Base-by-base conservation (phyloP, 2,797 vertebrate genomes). In the Chromis chromis region DNA sequence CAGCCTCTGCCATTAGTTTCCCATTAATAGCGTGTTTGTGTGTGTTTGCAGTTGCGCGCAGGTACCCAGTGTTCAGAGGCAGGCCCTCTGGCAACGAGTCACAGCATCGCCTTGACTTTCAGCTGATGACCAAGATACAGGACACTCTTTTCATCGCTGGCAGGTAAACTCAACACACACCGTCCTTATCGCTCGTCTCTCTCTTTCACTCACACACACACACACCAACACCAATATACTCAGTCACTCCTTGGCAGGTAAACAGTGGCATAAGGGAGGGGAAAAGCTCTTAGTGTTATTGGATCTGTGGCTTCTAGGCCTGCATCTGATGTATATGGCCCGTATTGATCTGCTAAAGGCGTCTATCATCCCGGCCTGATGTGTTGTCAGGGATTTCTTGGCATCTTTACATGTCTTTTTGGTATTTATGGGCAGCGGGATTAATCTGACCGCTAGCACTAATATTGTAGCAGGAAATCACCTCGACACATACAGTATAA, bases 61-160 rank as follows among this genome's bases (percentile, higher is more conserved):
- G 97, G 95, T 99, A 99, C 96, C 98, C 98, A 56, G 97, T 97
- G 90, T 99, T 99, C 95, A 97, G 96, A 96, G 98, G 98, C 95
- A 94, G 97, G 93, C 96, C 96, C 94, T 98, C 96, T 94, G 97
- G 96, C 92, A 99, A 99, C 78, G 98, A 99, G 93, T 99, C 98
- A 62, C 97, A 98, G 91, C 98, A 99, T 88, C 96, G 96, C 93
- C 96, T 99, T 89, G 98, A 99, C 96, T 99, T 99, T 95, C 98
- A 99, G 95, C 96, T 99, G 92, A 99, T 99, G 98, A 86, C 97
- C 93, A 97, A 96, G 95, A 99, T 99, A 94, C 97, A 96, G 95
- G 97, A 99, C 95, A 98, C 96, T 78, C 96, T 99, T 93, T 99
- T 99, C 95, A 98, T 99, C 66, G 95, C 97, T 93, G 98, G 98